Percentiles rank a stretch among this genome's conserved stretches.
These are phyloP conservation scores for Anoplolepis gracilipes DNA, from an alignment of 1,140 invertebrate genomes.

Conservation along the genomic window DNA sequence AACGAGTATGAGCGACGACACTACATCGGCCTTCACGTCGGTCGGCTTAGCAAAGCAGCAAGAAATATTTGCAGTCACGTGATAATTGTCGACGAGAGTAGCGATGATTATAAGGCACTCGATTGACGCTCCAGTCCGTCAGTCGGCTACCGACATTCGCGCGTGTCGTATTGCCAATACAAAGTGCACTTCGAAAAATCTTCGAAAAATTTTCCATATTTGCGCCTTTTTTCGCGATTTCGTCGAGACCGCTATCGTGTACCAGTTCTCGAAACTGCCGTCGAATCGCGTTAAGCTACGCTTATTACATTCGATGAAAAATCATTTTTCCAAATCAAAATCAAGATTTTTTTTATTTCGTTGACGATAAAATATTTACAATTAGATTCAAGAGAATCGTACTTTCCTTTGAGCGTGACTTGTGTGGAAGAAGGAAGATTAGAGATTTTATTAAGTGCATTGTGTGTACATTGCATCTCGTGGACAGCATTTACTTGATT, in stretches of 20 bases:
- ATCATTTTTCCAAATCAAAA: neutral
- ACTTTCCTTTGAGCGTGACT: neutral
- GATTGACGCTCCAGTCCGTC: constrained; percentile 53
- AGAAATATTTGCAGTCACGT: constrained; percentile 34
- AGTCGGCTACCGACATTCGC: constrained; percentile 52
- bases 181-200: neutral
- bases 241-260: neutral
- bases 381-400: neutral
- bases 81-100: constrained; percentile 54
- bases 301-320: neutral
- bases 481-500: neutral
- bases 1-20: neutral
- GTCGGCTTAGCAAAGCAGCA: neutral
- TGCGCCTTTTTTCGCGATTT: constrained; percentile 6
- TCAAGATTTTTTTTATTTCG: neutral
- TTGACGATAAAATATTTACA: neutral
- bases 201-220: constrained; percentile 2
- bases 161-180: neutral
- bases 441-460: neutral
- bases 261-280: neutral
- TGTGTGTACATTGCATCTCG: neutral
- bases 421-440: neutral
- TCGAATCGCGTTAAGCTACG: neutral
- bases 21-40: constrained; percentile 1
- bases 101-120: constrained; percentile 54